Evolutionary conservation across 1,140 invertebrate species (phyloP), one percentile per base, ranked within the genome.

Genomic region (Aphidius ervi): DNA sequence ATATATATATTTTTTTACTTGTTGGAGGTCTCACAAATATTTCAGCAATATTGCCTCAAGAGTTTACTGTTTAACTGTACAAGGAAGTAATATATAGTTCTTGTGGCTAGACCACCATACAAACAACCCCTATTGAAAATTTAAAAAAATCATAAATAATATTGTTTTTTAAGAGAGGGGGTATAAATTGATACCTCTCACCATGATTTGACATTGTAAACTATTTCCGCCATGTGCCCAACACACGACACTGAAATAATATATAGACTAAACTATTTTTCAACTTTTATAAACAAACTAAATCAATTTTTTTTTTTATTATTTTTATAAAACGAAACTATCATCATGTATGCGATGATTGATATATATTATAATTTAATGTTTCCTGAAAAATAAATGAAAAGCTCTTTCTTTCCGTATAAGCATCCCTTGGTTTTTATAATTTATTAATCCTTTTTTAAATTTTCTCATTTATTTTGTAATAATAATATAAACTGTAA

Each of bases 141-240:
- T 31, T 31, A 31, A 31, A 31, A 23, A 31, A 31, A 31, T 31
- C 23, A 31, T 31, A 31, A 31, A 31, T 31, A 31, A 31, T 4
- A 31, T 31, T 31, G 23, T 31, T 31, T 16, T 31, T 31, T 1
- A 31, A 31, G 23, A 45, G 45, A 42, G 59, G n/a, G 48, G 39
- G 40, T 58, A 42, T 31, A 31, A 31, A 31, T 31, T 31, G 23
- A 31, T 31, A 31, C 23, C 23, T 31, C 23, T 31, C 23, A 31
- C 23, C 23, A 42, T 57, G 52, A 40, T 54, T 42, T 54, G 39
- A 49, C 54, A 64, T 67, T 67, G 62, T 65, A 48, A n/a, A 49
- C 57, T 58, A 46, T 59, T 68, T 68, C 67, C 67, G 67, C 55
- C 67, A 68, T 68, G 67, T 70, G 69, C 58, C 52, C 10, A 56